A percentile compares a stretch with the other conserved stretches of the same genome.
These are phyloP conservation scores for Gambusia yucatana DNA, from an alignment of 2,797 vertebrate species.

Conservation along the genomic window DNA sequence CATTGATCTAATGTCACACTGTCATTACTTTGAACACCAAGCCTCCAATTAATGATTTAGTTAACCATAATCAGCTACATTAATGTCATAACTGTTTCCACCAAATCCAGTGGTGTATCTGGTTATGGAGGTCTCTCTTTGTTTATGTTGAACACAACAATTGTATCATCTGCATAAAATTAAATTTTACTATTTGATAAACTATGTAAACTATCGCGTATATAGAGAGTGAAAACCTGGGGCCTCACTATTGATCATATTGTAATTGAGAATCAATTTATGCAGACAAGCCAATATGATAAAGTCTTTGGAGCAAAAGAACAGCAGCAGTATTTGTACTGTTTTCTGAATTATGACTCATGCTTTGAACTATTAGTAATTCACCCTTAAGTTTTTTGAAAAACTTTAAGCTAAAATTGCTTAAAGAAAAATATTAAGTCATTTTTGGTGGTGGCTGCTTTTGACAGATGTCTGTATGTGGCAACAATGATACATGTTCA, in stretches of 20 bases:
- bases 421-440: conserved; percentile 27
- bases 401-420: not conserved
- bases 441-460: conserved; percentile 30
- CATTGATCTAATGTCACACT: not conserved
- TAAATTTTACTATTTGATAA: not conserved
- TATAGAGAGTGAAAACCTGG: not conserved
- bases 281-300: not conserved
- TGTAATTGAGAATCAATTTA: not conserved
- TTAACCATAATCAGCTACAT: not conserved
- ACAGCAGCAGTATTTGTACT: not conserved
- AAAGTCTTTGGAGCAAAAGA: not conserved
- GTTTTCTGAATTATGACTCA: not conserved
- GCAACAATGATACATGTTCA: conserved; percentile 47
- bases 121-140: not conserved
- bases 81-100: not conserved
- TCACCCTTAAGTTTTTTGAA: not conserved
- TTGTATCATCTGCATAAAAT: not conserved
- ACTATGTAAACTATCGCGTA: not conserved
- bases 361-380: not conserved
- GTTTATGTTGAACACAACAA: not conserved
- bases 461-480: conserved; percentile 39
- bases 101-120: not conserved
- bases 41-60: not conserved
- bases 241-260: not conserved
- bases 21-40: not conserved